phyloP scores from a whole-genome alignment of 2,888 invertebrate genomes.

The Sympetrum striolatum region DNA sequence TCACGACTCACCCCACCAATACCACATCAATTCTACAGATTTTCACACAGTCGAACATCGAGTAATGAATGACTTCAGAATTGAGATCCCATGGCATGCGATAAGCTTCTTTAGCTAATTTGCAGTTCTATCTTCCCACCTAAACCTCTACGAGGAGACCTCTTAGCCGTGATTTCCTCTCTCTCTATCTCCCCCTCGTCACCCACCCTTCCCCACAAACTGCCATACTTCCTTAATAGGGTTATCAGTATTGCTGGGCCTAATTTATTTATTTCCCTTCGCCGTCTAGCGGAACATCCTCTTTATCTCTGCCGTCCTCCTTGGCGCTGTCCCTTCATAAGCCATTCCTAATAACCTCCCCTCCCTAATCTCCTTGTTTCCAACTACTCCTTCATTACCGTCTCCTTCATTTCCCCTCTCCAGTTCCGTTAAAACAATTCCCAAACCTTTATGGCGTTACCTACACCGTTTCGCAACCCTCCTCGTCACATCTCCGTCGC shows the following conservation, averaged over 20 bases:
- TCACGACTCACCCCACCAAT: too few species aligned
- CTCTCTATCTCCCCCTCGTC: background rate
- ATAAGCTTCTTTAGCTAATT: background rate
- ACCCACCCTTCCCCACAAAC: background rate
- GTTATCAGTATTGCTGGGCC: background rate
- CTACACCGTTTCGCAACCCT: background rate
- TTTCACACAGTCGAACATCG: background rate
- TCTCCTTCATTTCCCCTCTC: background rate
- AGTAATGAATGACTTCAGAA: background rate
- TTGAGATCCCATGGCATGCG: background rate
- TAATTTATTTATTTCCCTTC: background rate
- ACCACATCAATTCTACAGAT: too few species aligned
- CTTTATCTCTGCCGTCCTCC: background rate
- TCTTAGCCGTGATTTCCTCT: background rate
- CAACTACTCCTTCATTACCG: background rate
- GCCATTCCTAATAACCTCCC: background rate
- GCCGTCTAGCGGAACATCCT: background rate
- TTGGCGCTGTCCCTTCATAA: background rate
- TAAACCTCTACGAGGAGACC: background rate
- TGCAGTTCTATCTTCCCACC: background rate
- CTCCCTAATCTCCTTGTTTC: background rate
- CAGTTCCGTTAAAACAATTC: background rate
- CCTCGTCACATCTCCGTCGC: background rate
- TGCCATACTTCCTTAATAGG: background rate
- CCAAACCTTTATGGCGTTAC: background rate